Evolutionary conservation across 2,113 vertebrate genomes (phyloP).

Genomic region (Tilapia sparmanii): DNA sequence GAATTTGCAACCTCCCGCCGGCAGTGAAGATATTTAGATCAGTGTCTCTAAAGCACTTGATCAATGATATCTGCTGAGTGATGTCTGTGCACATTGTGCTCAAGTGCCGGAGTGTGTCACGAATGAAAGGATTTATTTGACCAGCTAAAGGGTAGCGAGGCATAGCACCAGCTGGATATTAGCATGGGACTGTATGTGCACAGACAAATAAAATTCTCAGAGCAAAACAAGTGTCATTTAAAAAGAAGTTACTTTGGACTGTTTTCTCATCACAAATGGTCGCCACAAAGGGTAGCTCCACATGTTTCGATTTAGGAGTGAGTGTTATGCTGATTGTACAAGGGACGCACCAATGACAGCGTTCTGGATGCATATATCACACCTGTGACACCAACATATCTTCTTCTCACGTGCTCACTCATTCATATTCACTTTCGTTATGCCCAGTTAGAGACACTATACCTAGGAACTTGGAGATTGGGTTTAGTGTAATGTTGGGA

Average conservation of each 20-base stretch:
- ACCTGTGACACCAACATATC: not conserved
- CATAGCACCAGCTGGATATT: not conserved
- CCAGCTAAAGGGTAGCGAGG: not conserved
- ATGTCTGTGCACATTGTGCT: slow-evolving; percentile 26
- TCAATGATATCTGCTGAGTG: slow-evolving; percentile 16
- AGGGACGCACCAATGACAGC: not conserved
- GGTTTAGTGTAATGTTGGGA: not conserved
- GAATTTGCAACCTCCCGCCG: not conserved
- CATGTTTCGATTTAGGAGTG: not conserved
- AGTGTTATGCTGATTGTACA: not conserved
- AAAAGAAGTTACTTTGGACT: not conserved
- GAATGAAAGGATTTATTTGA: slow-evolving; percentile 1
- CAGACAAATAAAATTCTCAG: not conserved
- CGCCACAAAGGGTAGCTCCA: not conserved
- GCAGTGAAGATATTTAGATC: slow-evolving; percentile 30
- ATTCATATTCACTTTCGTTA: not conserved
- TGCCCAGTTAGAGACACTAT: not conserved
- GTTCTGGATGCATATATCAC: not conserved
- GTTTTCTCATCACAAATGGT: not conserved
- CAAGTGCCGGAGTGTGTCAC: not conserved
- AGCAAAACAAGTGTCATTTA: not conserved
- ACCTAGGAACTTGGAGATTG: not conserved
- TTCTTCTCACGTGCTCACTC: not conserved
- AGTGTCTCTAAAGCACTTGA: slow-evolving; percentile 10
- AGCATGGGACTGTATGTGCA: not conserved